These are phyloP conservation scores for Cetonia aurata DNA, from an alignment of 2,888 invertebrate species.

Conservation along the genomic window DNA sequence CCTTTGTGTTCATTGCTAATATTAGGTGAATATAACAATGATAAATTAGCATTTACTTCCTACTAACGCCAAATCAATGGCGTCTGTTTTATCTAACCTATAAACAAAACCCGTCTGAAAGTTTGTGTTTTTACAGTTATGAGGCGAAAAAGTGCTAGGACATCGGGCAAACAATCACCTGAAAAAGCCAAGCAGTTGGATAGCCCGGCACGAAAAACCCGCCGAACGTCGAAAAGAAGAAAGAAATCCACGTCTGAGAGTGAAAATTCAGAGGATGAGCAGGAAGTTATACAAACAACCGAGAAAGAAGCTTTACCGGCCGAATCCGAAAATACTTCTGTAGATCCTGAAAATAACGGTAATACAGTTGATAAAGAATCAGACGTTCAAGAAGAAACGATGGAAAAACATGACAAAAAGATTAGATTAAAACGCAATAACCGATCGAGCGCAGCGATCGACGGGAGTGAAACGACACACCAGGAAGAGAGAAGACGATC, in stretches of 20 bases:
- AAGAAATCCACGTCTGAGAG: conserved; percentile 65
- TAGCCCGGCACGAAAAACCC: conserved; percentile 62
- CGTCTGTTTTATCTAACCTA: conserved; percentile 45
- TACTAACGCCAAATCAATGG: conserved; percentile 44
- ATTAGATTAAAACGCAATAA: conserved; percentile 68
- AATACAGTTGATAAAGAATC: conserved; percentile 55
- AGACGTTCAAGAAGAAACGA: conserved; percentile 57
- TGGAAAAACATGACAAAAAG: conserved; percentile 64
- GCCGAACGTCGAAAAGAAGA: conserved; percentile 65
- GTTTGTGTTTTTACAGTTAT: conserved; percentile 63
- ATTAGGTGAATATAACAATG: conserved; percentile 1
- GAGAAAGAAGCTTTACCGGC: conserved; percentile 55
- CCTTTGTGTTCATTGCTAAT: neutral
- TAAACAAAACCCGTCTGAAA: conserved; percentile 1
- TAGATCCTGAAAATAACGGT: conserved; percentile 44
- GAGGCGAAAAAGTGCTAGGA: conserved; percentile 82
- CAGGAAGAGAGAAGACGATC: conserved; percentile 64
- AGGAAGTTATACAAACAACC: conserved; percentile 43
- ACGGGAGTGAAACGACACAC: conserved; percentile 23
- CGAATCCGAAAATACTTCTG: conserved; percentile 53
- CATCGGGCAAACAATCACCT: conserved; percentile 76
- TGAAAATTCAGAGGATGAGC: conserved; percentile 57
- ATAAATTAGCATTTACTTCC: conserved; percentile 1
- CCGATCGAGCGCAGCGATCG: conserved; percentile 65
- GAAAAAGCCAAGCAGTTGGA: conserved; percentile 69